These are phyloP conservation scores for Albula glossodonta DNA, from an alignment of 2,113 vertebrate species.

Conservation along the genomic window DNA sequence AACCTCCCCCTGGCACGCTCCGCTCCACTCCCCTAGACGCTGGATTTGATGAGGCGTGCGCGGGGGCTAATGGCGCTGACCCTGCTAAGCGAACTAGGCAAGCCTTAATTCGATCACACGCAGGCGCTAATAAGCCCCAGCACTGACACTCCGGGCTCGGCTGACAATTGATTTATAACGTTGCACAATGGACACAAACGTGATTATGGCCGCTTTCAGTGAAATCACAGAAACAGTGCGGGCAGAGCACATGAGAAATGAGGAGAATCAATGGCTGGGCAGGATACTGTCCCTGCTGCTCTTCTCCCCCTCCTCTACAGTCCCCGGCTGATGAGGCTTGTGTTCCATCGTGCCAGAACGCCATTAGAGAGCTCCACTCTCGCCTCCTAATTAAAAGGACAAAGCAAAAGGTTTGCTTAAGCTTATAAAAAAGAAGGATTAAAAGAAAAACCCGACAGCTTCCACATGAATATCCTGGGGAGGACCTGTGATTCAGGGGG, in stretches of 20 bases:
- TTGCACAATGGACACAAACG: slow-evolving; percentile 79
- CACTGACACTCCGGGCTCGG: slow-evolving; percentile 69
- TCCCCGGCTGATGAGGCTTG: slow-evolving; percentile 9
- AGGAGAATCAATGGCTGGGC: slow-evolving; percentile 70
- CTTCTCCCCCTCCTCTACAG: slow-evolving; percentile 20
- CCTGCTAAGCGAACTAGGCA: slow-evolving; percentile 54
- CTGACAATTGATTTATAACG: slow-evolving; percentile 81
- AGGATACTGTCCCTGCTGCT: slow-evolving; percentile 28
- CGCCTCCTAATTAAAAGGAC: slow-evolving; percentile 7
- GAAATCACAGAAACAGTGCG: slow-evolving; percentile 66
- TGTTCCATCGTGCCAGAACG: background rate
- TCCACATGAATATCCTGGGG: background rate
- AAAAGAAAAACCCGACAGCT: slow-evolving; percentile 7
- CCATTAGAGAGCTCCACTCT: background rate
- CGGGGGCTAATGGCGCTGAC: slow-evolving; percentile 47
- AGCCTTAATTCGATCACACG: slow-evolving; percentile 69
- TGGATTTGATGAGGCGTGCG: slow-evolving; percentile 28
- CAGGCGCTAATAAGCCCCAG: slow-evolving; percentile 72
- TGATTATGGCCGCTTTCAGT: slow-evolving; percentile 80
- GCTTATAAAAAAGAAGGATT: background rate
- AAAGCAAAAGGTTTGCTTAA: slow-evolving; percentile 4
- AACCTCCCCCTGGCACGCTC: slow-evolving; percentile 13
- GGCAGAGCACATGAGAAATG: slow-evolving; percentile 66
- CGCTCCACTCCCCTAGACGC: slow-evolving; percentile 24
- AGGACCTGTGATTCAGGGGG: background rate